Percentiles rank a stretch among this genome's conserved stretches.
These are phyloP conservation scores for Calephelis virginiensis DNA, from an alignment of 1,140 invertebrate species.

Conservation along the genomic window DNA sequence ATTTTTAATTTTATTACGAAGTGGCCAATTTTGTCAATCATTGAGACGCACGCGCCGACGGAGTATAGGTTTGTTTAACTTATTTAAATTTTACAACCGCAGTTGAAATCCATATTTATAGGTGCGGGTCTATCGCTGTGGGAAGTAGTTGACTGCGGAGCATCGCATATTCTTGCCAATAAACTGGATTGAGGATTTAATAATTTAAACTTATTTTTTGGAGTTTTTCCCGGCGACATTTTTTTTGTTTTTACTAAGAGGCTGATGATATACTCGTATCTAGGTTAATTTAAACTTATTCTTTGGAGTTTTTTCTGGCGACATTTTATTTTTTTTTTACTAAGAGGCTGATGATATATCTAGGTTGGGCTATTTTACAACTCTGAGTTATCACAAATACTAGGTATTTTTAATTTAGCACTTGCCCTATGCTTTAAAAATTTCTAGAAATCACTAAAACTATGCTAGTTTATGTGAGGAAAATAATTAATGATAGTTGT, in stretches of 20 bases:
- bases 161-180: slow-evolving; percentile 43
- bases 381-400: too few relatives aligned
- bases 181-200: slow-evolving; percentile 39
- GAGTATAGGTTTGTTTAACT: slow-evolving; percentile 50
- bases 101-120: slow-evolving; percentile 65
- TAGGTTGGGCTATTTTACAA: too few relatives aligned
- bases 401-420: too few relatives aligned
- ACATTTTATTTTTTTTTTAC: too few relatives aligned
- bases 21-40: slow-evolving; percentile 21
- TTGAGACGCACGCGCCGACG: slow-evolving; percentile 33
- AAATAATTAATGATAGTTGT: too few relatives aligned
- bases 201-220: neutral
- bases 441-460: too few relatives aligned
- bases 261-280: neutral
- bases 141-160: slow-evolving; percentile 36
- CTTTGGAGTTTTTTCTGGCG: too few relatives aligned
- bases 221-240: neutral
- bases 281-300: neutral
- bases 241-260: neutral
- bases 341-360: too few relatives aligned
- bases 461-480: too few relatives aligned
- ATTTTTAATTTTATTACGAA: slow-evolving; percentile 17
- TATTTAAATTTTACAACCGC: slow-evolving; percentile 63
- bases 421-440: too few relatives aligned
- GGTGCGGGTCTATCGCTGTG: slow-evolving; percentile 30